Conservation (phyloP, 2,888 invertebrate genomes). For the Sericinus montela region DNA sequence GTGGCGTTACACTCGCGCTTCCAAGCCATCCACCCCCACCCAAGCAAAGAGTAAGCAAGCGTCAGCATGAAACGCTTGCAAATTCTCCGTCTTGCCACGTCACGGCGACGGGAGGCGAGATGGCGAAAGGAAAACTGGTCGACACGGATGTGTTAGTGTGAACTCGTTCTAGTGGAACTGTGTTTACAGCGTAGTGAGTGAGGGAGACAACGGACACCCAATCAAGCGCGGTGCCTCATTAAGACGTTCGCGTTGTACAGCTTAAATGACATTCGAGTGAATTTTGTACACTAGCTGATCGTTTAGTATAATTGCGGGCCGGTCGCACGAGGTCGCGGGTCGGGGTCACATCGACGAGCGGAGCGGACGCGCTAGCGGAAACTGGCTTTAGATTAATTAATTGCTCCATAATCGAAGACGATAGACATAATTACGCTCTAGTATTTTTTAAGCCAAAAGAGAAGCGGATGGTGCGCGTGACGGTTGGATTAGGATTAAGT, state of each 20-base stretch:
- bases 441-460: conserved; percentile 25
- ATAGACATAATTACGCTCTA: conserved; percentile 26
- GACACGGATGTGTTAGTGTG: background rate
- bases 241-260: conserved; percentile 18
- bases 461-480: conserved; percentile 22
- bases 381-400: conserved; percentile 26
- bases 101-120: background rate
- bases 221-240: conserved; percentile 2
- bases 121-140: background rate
- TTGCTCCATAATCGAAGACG: conserved; percentile 28
- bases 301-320: conserved; percentile 23
- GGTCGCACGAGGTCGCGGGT: conserved; percentile 16
- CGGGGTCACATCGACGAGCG: conserved; percentile 15
- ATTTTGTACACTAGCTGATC: conserved; percentile 25
- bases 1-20: background rate
- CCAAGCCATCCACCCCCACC: background rate
- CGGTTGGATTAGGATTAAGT: conserved; percentile 30
- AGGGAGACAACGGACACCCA: conserved; percentile 5
- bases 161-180: conserved; percentile 4
- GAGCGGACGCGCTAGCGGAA: conserved; percentile 19
- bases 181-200: conserved; percentile 3
- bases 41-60: background rate
- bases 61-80: background rate
- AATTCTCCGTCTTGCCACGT: background rate
- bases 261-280: conserved; percentile 24